Percentiles rank a stretch among this genome's conserved stretches.
These are phyloP conservation scores for Lasioglossum morio DNA, from an alignment of 2,888 invertebrate species.

Conservation along the genomic window DNA sequence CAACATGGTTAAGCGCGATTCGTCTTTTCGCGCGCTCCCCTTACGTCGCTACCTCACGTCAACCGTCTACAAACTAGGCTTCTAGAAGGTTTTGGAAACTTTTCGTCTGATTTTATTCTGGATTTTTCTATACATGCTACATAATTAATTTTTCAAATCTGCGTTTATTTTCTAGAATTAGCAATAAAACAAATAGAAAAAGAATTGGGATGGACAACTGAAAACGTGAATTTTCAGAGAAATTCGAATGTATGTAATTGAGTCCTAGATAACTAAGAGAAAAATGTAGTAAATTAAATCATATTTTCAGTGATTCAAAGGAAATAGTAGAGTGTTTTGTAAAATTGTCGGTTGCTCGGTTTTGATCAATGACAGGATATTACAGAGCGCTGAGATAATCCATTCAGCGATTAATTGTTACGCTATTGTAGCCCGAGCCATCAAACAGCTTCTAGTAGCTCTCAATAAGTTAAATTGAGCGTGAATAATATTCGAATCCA, in stretches of 20 bases:
- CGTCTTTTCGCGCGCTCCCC: no score
- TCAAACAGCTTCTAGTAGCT: constrained; percentile 66
- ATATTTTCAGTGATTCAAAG: not conserved
- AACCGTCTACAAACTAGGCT: no score
- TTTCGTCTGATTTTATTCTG: no score
- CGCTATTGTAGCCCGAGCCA: constrained; percentile 70
- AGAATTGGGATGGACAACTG: not conserved
- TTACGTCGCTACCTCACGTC: no score
- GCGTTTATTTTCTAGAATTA: not conserved
- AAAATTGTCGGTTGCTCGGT: constrained; percentile 23
- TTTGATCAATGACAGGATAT: constrained; percentile 70
- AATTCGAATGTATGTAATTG: not conserved
- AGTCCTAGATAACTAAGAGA: not conserved
- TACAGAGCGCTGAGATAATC: constrained; percentile 60
- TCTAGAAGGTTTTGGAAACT: no score
- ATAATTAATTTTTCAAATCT: not conserved
- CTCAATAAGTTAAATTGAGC: constrained; percentile 81
- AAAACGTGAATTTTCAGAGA: not conserved
- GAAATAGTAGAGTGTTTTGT: constrained; percentile 27
- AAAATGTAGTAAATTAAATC: not conserved
- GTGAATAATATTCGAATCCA: constrained; percentile 79
- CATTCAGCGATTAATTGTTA: constrained; percentile 76
- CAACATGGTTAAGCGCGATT: no score
- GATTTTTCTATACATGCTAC: no score
- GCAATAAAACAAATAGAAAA: not conserved